Evolutionary conservation across 2,797 vertebrate species (phyloP).

Genomic region (Chelonia mydas): DNA sequence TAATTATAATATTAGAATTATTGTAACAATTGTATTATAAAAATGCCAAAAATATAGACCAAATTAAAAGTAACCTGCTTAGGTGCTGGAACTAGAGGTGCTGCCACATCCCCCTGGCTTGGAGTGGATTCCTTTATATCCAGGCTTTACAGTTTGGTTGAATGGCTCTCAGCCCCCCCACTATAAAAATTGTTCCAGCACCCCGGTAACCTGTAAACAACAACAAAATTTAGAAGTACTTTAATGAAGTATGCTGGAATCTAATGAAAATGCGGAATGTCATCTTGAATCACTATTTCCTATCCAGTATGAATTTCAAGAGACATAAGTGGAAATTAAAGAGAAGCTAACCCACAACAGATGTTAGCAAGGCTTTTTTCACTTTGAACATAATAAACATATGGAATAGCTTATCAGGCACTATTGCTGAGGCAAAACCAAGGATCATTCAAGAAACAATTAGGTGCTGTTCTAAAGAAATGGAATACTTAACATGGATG

Average conservation of each 20-base stretch:
- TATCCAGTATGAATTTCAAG: conserved; percentile 61
- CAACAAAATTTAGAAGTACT: background rate
- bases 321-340: conserved; percentile 73
- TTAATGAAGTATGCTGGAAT: background rate
- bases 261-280: background rate
- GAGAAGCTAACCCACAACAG: conserved; percentile 70
- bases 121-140: too few species aligned
- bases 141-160: too few species aligned
- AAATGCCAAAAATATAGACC: background rate
- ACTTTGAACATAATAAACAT: conserved; percentile 80
- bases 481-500: conserved; percentile 79
- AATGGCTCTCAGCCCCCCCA: too few species aligned
- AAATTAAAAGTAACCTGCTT: background rate
- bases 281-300: conserved; percentile 43
- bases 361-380: conserved; percentile 76
- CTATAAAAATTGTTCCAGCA: too few species aligned
- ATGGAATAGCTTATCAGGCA: conserved; percentile 78
- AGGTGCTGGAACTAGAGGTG: too few species aligned
- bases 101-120: too few species aligned
- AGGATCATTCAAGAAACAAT: conserved; percentile 79
- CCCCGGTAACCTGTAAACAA: background rate
- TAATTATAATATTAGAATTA: background rate
- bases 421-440: conserved; percentile 80
- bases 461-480: conserved; percentile 77
- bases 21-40: background rate